Conservation (phyloP, 1,140 invertebrate species). For the Trinorchestia longiramus region DNA sequence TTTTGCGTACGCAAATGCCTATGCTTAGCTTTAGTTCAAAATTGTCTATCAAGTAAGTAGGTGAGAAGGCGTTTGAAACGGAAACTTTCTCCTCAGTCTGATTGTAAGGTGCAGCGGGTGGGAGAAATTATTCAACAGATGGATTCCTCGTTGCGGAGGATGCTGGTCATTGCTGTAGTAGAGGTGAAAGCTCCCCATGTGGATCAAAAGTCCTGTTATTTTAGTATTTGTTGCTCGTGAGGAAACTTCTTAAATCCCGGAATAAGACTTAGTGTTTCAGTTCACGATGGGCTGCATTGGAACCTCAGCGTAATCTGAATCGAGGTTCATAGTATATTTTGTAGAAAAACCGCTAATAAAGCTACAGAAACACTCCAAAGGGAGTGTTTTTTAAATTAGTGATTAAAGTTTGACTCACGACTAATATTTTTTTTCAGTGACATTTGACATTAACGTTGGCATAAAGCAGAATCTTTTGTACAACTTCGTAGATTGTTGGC, state of each 20-base stretch:
- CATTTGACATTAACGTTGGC: too few relatives aligned
- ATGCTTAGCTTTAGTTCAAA: not conserved
- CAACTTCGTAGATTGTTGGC: too few relatives aligned
- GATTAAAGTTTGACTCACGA: too few relatives aligned
- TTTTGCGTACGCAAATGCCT: not conserved
- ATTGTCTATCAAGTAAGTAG: not conserved
- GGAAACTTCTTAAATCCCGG: too few relatives aligned
- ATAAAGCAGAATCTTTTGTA: too few relatives aligned
- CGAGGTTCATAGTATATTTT: too few relatives aligned
- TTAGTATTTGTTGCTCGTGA: not conserved
- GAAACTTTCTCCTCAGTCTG: not conserved
- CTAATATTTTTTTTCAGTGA: too few relatives aligned
- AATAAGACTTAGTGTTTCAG: not conserved
- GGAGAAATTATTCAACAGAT: conserved; percentile 9
- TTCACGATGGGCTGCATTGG: not conserved
- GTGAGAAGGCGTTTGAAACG: not conserved
- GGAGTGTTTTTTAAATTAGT: too few relatives aligned
- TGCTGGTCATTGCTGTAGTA: not conserved
- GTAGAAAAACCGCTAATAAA: too few relatives aligned
- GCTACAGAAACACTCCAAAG: too few relatives aligned
- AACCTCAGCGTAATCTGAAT: not conserved
- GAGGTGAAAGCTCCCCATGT: not conserved
- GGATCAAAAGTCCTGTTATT: not conserved
- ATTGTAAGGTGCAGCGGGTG: not conserved
- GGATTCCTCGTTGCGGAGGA: not conserved